A percentile compares a stretch with the other conserved stretches of the same genome.
Evolutionary conservation across 2,797 vertebrate species (phyloP).

Genomic region (Okamejei kenojei): DNA sequence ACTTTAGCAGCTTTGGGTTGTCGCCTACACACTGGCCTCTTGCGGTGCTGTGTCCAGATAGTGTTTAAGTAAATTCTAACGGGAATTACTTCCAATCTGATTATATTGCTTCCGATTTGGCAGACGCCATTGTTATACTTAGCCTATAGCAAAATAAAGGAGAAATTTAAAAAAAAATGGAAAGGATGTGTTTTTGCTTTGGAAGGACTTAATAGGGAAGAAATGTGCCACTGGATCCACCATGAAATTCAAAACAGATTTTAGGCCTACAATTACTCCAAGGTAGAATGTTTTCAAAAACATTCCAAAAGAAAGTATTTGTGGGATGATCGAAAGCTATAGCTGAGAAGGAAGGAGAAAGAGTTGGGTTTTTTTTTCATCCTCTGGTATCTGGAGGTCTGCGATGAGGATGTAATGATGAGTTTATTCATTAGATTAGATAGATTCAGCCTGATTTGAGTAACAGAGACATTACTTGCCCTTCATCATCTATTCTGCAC

Average conservation of each 20-base stretch:
- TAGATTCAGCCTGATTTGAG: background rate
- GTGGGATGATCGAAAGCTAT: background rate
- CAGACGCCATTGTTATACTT: conserved; percentile 32
- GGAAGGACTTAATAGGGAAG: conserved; percentile 36
- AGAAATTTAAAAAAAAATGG: background rate
- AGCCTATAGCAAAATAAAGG: conserved; percentile 27
- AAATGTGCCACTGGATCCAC: background rate
- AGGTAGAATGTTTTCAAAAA: background rate
- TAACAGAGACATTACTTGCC: background rate
- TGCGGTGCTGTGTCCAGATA: conserved; percentile 16
- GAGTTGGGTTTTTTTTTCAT: background rate
- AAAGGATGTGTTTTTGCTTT: conserved; percentile 36
- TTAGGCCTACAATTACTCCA: background rate
- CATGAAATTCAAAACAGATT: conserved; percentile 37
- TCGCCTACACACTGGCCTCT: background rate
- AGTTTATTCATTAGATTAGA: background rate
- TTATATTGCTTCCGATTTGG: conserved; percentile 38
- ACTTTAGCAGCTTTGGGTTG: conserved; percentile 3
- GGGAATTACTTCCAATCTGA: conserved; percentile 34
- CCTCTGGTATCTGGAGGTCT: background rate
- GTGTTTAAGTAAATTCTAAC: conserved; percentile 15
- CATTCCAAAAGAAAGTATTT: conserved; percentile 22
- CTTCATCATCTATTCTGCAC: no score
- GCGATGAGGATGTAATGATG: background rate
- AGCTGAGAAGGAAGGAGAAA: background rate